A percentile compares a stretch with the other conserved stretches of the same genome.
Conservation (phyloP, 2,888 invertebrate genomes). For the Octonoba sinensis region DNA sequence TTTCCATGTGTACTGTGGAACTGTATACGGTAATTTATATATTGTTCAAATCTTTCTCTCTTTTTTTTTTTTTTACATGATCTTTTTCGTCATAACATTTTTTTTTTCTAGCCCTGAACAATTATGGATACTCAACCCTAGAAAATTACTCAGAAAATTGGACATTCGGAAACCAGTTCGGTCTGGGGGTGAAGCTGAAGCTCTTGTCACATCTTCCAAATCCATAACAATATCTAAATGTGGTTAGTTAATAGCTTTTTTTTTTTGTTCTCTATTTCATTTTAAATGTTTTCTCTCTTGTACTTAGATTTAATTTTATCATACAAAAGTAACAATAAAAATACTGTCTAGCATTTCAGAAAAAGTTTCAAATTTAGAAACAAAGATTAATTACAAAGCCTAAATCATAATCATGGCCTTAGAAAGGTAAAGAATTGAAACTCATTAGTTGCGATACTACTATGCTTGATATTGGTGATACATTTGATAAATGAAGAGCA, state of each 20-base stretch:
- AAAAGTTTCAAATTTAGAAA: no score
- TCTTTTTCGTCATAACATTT: not conserved
- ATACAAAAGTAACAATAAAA: no score
- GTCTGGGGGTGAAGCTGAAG: conserved; percentile 63
- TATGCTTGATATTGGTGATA: no score
- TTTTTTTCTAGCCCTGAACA: conserved; percentile 79
- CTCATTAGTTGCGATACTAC: no score
- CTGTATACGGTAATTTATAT: conserved; percentile 80
- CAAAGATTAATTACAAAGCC: no score
- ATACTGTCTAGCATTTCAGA: no score
- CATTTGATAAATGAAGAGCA: no score
- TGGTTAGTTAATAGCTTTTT: conserved; percentile 17
- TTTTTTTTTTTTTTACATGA: conserved; percentile 2
- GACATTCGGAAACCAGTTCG: conserved; percentile 43
- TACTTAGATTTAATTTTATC: not conserved
- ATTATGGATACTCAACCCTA: conserved; percentile 92
- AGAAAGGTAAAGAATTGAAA: no score
- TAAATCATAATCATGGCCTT: no score
- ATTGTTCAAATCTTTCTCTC: not conserved
- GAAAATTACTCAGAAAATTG: conserved; percentile 78
- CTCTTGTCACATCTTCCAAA: conserved; percentile 58
- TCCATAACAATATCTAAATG: conserved; percentile 30
- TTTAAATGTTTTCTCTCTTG: not conserved
- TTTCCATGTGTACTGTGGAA: conserved; percentile 97
- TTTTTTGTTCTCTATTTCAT: not conserved